phyloP scores from a whole-genome alignment of 30 jellyfish, hydroid and myxozoan species.

The Hydra vulgaris region DNA sequence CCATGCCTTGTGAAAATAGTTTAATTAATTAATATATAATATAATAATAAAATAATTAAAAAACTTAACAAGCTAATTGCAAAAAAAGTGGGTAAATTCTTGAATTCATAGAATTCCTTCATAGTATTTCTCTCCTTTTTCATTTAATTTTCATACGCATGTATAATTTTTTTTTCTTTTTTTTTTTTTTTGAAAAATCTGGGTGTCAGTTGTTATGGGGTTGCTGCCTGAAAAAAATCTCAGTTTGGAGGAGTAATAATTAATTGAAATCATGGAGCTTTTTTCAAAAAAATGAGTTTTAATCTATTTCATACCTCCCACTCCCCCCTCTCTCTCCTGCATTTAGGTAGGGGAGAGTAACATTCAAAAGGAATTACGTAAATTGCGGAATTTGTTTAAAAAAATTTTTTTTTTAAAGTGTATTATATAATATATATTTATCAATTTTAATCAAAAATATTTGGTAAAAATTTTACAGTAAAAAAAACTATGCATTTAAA shows the following conservation, averaged over 20 bases:
- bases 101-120: neutral
- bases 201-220: neutral
- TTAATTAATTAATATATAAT: too few species aligned
- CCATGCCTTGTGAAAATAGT: neutral
- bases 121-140: neutral
- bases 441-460: too few species aligned
- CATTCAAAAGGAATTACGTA: too few species aligned
- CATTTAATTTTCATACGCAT: neutral
- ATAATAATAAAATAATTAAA: too few species aligned
- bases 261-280: neutral
- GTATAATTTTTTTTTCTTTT: too few species aligned
- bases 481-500: too few species aligned
- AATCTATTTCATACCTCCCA: neutral
- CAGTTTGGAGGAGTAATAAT: neutral
- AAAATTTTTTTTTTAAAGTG: too few species aligned
- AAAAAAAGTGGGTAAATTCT: neutral
- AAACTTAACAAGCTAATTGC: neutral
- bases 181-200: too few species aligned
- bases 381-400: too few species aligned
- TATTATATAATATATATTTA: too few species aligned
- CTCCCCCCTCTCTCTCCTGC: slow-evolving; percentile 3
- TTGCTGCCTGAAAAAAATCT: neutral
- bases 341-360: neutral
- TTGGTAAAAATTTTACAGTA: too few species aligned
- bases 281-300: neutral